Conservation (phyloP, 1,140 invertebrate species). For the Sogatella furcifera region DNA sequence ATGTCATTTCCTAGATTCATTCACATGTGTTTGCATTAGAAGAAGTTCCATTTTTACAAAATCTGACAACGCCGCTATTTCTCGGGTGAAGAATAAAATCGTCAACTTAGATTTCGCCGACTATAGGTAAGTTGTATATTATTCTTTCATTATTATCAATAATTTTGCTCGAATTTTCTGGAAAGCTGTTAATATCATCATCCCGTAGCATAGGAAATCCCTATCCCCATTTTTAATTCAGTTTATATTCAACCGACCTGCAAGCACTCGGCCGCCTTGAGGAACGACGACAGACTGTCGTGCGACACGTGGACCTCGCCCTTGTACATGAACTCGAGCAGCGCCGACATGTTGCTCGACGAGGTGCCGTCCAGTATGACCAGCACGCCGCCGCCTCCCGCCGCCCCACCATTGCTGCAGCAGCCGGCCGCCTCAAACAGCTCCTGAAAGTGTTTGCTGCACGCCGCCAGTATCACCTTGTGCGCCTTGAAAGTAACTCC, state of each 20-base stretch:
- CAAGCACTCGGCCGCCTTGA: slow-evolving; percentile 80
- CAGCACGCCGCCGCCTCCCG: slow-evolving; percentile 55
- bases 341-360: slow-evolving; percentile 76
- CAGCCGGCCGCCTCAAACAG: slow-evolving; percentile 76
- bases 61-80: no score
- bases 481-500: slow-evolving; percentile 85
- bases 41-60: no score
- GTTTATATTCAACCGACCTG: slow-evolving; percentile 42
- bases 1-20: no score
- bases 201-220: no score
- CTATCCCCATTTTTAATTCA: no score
- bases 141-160: no score
- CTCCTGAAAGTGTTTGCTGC: slow-evolving; percentile 88
- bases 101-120: no score
- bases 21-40: no score
- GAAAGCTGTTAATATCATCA: no score
- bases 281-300: slow-evolving; percentile 75
- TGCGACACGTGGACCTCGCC: slow-evolving; percentile 84
- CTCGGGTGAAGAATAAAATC: no score
- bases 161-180: no score
- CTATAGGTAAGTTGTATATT: no score
- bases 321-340: slow-evolving; percentile 89
- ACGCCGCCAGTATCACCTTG: slow-evolving; percentile 81
- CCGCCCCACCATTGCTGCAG: slow-evolving; percentile 24
- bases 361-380: slow-evolving; percentile 81